Evolutionary conservation across 1,140 invertebrate genomes (phyloP).

Genomic region (Macrotrachela quadricornifera): DNA sequence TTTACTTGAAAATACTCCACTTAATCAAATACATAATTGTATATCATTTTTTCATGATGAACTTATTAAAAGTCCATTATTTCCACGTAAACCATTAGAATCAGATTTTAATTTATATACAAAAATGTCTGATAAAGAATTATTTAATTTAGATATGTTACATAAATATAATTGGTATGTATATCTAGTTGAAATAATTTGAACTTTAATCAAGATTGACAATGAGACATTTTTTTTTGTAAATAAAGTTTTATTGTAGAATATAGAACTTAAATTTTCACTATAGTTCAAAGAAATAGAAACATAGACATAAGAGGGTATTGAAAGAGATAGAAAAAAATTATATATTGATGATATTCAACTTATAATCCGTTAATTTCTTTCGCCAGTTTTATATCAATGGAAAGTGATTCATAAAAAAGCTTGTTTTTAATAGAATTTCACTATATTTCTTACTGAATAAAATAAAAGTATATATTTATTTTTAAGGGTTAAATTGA

Average conservation of each 20-base stretch:
- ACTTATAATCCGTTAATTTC: no score
- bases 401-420: not conserved
- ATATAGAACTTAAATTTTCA: no score
- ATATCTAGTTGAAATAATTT: no score
- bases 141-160: not conserved
- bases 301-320: no score
- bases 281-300: no score
- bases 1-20: not conserved
- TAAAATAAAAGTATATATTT: slow-evolving; percentile 5
- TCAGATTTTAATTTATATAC: slow-evolving; percentile 79
- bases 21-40: slow-evolving; percentile 1
- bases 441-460: not conserved
- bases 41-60: slow-evolving; percentile 82
- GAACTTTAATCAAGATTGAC: no score
- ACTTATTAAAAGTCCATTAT: slow-evolving; percentile 88
- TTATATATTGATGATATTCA: no score
- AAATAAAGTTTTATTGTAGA: no score
- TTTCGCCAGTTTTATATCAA: no score
- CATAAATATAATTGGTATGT: no score
- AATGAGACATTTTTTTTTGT: no score
- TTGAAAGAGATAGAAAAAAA: no score
- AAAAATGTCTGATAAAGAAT: slow-evolving; percentile 58
- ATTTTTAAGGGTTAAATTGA: slow-evolving; percentile 38
- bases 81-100: slow-evolving; percentile 88
- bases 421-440: not conserved